Percentiles rank a stretch among this genome's conserved stretches.
Evolutionary conservation across 1,140 invertebrate species (phyloP).

Genomic region (Oryctes rhinoceros): DNA sequence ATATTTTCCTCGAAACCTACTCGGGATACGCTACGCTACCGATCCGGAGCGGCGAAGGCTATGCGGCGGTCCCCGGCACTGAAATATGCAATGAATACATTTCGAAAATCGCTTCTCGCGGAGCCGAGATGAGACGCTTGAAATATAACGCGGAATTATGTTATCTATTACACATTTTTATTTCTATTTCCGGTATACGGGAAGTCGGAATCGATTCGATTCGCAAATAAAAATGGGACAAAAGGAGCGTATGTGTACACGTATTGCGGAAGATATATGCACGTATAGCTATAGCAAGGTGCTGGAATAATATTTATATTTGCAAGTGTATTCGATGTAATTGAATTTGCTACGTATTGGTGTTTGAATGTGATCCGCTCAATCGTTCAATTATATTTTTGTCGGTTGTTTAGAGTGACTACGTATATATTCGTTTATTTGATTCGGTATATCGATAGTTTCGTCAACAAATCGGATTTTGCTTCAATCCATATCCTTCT

Average conservation of each 20-base stretch:
- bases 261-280: background rate
- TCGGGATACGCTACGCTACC: background rate
- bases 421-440: too few relatives aligned
- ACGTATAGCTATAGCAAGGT: background rate
- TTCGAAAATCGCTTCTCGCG: constrained; percentile 27
- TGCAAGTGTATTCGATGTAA: background rate
- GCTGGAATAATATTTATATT: background rate
- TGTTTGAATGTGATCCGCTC: too few relatives aligned
- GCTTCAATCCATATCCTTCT: too few relatives aligned
- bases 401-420: too few relatives aligned
- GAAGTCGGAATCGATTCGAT: background rate
- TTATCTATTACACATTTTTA: constrained; percentile 20
- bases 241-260: background rate
- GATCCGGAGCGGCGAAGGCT: background rate
- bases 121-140: background rate
- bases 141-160: constrained; percentile 26
- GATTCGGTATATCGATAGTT: too few relatives aligned
- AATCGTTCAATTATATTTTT: too few relatives aligned
- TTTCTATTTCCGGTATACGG: constrained; percentile 10
- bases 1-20: background rate
- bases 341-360: background rate
- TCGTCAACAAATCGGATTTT: too few relatives aligned
- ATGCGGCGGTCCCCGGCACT: background rate
- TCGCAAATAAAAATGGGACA: constrained; percentile 18
- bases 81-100: constrained; percentile 36